Evolutionary conservation across 2,888 invertebrate genomes (phyloP).

Genomic region (Empis livida): DNA sequence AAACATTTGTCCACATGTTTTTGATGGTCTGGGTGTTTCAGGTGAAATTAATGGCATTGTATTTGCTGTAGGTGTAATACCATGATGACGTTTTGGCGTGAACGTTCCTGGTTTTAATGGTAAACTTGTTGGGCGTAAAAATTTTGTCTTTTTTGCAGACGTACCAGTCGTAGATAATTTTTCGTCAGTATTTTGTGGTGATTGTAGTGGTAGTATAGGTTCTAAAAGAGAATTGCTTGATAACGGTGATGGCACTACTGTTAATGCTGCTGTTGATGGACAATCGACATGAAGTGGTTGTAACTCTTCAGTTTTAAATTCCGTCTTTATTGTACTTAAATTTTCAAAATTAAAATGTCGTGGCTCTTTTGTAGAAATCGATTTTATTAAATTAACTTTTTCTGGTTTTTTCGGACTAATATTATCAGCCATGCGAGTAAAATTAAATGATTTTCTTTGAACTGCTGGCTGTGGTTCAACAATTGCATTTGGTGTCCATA

Average conservation of each 20-base stretch:
- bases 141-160: conserved; percentile 40
- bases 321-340: conserved; percentile 13
- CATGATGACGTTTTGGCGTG: conserved; percentile 67
- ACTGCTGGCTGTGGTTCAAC: conserved; percentile 1
- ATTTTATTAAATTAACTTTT: conserved; percentile 12
- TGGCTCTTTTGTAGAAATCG: conserved; percentile 22
- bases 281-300: conserved; percentile 30
- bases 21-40: conserved; percentile 80
- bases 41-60: conserved; percentile 78
- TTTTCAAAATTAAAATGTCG: conserved; percentile 29
- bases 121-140: conserved; percentile 67
- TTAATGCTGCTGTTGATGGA: conserved; percentile 4
- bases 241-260: background rate
- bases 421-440: conserved; percentile 34
- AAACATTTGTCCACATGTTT: conserved; percentile 78
- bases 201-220: background rate
- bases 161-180: conserved; percentile 28
- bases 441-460: conserved; percentile 30
- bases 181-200: conserved; percentile 28
- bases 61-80: conserved; percentile 68
- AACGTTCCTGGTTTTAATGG: conserved; percentile 76
- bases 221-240: background rate
- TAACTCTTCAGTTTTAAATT: conserved; percentile 33
- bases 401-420: conserved; percentile 20
- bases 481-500: background rate